A percentile compares a stretch with the other conserved stretches of the same genome.
phyloP scores from a whole-genome alignment of 2,797 vertebrate genomes.

The Poeciliopsis gracilis region DNA sequence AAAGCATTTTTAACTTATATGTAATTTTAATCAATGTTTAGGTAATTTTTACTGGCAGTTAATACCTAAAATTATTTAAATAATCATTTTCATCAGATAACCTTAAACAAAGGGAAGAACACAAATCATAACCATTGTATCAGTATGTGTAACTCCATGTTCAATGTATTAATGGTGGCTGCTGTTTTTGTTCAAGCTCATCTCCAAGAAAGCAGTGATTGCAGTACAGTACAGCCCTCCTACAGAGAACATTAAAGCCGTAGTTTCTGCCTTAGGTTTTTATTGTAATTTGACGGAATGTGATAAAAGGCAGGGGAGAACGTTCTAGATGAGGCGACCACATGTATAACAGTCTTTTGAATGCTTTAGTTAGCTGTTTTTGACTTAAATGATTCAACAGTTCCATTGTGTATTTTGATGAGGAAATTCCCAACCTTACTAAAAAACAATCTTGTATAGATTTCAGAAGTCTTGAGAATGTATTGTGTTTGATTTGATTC shows the following conservation, averaged over 20 bases:
- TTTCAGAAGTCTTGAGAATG: neutral
- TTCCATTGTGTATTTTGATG: conserved; percentile 7
- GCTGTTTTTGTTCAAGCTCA: neutral
- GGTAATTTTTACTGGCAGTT: neutral
- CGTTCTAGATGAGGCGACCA: conserved; percentile 13
- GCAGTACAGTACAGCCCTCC: neutral
- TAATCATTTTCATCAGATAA: neutral
- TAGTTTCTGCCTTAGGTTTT: conserved; percentile 36
- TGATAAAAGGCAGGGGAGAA: conserved; percentile 23
- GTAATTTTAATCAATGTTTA: neutral
- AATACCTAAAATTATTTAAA: neutral
- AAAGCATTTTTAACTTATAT: neutral
- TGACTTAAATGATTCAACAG: neutral
- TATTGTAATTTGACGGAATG: conserved; percentile 36
- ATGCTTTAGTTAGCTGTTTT: neutral
- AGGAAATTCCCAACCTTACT: neutral
- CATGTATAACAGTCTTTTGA: neutral
- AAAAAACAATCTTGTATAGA: neutral
- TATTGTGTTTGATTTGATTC: conserved; percentile 33
- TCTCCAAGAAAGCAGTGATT: neutral
- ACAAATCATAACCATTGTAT: neutral
- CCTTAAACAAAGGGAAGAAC: neutral
- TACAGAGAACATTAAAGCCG: neutral
- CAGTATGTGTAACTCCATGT: neutral
- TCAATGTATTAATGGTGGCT: neutral